Evolutionary conservation across 2,113 vertebrate genomes (phyloP).

Genomic region (Psilopogon haemacephalus): DNA sequence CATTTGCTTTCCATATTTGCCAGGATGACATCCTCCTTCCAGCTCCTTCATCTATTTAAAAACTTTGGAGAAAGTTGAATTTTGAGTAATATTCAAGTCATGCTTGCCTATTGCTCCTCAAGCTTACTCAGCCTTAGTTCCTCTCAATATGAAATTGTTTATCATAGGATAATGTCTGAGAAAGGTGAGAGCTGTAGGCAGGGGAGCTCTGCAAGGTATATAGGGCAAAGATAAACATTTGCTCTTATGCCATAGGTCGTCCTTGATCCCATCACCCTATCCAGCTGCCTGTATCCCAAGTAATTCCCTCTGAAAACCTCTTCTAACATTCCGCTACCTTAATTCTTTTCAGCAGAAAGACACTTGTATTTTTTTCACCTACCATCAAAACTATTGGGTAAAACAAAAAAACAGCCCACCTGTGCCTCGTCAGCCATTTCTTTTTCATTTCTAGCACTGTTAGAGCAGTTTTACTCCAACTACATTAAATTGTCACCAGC

Average conservation of each 20-base stretch:
- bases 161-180: not conserved
- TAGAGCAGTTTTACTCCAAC: not conserved
- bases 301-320: not conserved
- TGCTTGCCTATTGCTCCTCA: not conserved
- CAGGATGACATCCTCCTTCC: not conserved
- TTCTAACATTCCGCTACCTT: not conserved
- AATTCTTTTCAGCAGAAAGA: not conserved
- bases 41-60: no score
- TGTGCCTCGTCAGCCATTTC: not conserved
- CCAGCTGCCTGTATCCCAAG: accelerated
- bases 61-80: no score
- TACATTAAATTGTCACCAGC: not conserved
- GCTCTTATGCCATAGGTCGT: not conserved
- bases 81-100: no score
- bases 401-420: not conserved
- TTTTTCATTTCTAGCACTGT: not conserved
- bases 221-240: not conserved
- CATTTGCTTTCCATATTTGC: not conserved
- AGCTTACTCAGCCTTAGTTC: not conserved
- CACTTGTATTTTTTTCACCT: not conserved
- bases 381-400: not conserved
- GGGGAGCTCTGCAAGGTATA: not conserved
- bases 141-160: not conserved
- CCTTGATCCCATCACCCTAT: not conserved
- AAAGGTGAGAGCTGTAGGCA: not conserved